Percentiles rank a stretch among this genome's conserved stretches.
Conservation (phyloP, 2,797 vertebrate species). For the Chelon auratus region DNA sequence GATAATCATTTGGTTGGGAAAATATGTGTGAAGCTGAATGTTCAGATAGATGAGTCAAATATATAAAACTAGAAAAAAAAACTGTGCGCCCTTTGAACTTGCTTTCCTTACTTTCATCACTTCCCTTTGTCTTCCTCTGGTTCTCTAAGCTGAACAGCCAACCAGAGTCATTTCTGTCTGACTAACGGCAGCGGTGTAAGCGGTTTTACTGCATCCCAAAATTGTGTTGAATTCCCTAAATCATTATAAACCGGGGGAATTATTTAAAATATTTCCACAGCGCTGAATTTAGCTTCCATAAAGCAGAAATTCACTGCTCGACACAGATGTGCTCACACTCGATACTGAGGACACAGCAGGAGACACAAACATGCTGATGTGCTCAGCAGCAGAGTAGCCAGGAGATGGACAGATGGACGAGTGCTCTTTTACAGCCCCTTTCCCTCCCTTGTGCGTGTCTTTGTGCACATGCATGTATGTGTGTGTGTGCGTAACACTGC, state of each 20-base stretch:
- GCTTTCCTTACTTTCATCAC: too few relatives aligned
- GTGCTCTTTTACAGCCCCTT: conserved; percentile 69
- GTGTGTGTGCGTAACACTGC: conserved; percentile 47
- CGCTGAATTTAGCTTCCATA: conserved; percentile 17
- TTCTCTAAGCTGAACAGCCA: too few relatives aligned
- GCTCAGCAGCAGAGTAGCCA: conserved; percentile 39
- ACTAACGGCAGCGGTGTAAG: too few relatives aligned
- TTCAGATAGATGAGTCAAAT: too few relatives aligned
- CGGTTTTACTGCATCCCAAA: too few relatives aligned
- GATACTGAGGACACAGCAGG: conserved; percentile 21
- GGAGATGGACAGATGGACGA: conserved; percentile 73
- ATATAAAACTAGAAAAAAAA: too few relatives aligned
- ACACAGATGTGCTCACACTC: conserved; percentile 18
- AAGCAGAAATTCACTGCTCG: neutral
- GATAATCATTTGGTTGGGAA: too few relatives aligned
- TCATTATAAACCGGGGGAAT: neutral
- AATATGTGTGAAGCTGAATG: too few relatives aligned
- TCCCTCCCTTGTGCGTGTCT: conserved; percentile 22
- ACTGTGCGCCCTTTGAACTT: too few relatives aligned
- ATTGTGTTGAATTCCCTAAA: neutral
- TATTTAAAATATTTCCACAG: neutral
- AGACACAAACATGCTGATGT: conserved; percentile 55
- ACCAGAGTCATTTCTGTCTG: too few relatives aligned
- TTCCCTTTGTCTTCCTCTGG: too few relatives aligned
- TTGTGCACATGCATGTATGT: conserved; percentile 10